phyloP scores from a whole-genome alignment of 2,888 invertebrate species.

The Campopleginae sp. region DNA sequence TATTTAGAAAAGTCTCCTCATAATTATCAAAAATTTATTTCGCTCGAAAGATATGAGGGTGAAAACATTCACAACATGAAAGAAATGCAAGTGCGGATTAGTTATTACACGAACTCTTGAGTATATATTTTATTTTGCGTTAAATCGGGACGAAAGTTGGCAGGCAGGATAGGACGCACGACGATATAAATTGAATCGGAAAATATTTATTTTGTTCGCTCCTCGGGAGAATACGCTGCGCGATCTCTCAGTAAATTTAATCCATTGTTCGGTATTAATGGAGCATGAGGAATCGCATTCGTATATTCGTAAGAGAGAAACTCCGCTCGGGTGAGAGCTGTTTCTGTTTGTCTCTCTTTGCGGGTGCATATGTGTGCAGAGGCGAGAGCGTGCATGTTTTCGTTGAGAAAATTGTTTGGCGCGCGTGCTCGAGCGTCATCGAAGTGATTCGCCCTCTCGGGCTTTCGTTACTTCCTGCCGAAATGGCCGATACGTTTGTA shows the following conservation, averaged over 20 bases:
- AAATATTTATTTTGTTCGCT: neutral
- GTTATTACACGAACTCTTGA: neutral
- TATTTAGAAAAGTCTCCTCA: too few species aligned
- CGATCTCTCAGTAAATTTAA: constrained; percentile 62
- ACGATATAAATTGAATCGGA: constrained; percentile 24
- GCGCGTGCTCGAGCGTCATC: constrained; percentile 55
- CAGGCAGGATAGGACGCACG: too few species aligned
- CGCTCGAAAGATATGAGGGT: too few species aligned
- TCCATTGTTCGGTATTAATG: constrained; percentile 70
- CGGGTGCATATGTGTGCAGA: neutral
- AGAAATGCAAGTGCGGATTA: neutral
- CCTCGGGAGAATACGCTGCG: constrained; percentile 34
- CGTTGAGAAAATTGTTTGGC: constrained; percentile 30
- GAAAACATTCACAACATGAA: too few species aligned
- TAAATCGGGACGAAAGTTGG: neutral
- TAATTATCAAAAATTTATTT: too few species aligned
- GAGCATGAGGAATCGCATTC: constrained; percentile 66
- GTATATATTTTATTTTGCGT: neutral
- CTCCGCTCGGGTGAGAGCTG: constrained; percentile 16
- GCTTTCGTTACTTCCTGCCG: constrained; percentile 72
- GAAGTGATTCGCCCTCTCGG: constrained; percentile 63
- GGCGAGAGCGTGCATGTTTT: constrained; percentile 4
- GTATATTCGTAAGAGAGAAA: constrained; percentile 59
- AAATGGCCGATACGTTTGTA: constrained; percentile 72
- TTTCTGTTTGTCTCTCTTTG: constrained; percentile 12